Evolutionary conservation across 2,113 vertebrate species (phyloP).

Genomic region (Scortum barcoo): DNA sequence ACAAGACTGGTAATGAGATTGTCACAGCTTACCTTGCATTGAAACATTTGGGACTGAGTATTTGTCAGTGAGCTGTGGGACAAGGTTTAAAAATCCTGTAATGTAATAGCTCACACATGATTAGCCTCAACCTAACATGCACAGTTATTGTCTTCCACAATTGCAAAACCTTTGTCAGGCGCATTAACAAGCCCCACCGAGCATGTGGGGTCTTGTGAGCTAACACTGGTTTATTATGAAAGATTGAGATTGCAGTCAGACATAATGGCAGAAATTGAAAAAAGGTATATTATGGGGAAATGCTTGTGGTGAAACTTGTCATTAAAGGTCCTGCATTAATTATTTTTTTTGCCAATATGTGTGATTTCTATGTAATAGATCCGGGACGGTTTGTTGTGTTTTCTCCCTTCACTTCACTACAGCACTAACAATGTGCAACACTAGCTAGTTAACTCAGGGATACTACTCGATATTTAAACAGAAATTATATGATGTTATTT

Average conservation of each 20-base stretch:
- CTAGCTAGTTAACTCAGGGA: no score
- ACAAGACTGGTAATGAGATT: constrained; percentile 23
- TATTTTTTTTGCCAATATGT: no score
- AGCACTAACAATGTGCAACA: no score
- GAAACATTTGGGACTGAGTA: constrained; percentile 1
- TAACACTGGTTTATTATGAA: background rate
- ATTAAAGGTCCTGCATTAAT: background rate
- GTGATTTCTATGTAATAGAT: no score
- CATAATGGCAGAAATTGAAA: constrained; percentile 22
- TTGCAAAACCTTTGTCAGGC: background rate
- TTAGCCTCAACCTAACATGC: background rate
- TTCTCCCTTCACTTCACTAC: no score
- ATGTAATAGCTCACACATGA: constrained; percentile 20
- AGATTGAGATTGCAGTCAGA: constrained; percentile 4
- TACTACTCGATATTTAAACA: no score
- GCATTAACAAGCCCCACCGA: background rate
- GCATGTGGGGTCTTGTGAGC: background rate
- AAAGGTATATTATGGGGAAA: background rate
- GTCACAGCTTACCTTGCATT: constrained; percentile 18
- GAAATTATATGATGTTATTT: no score
- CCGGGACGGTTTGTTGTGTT: no score
- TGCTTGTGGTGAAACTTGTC: background rate
- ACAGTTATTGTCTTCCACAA: constrained; percentile 1
- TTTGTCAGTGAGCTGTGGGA: constrained; percentile 13
- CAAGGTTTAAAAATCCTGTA: constrained; percentile 6